Evolutionary conservation across 1,140 invertebrate species (phyloP).

Genomic region (Aradophagus sp.): DNA sequence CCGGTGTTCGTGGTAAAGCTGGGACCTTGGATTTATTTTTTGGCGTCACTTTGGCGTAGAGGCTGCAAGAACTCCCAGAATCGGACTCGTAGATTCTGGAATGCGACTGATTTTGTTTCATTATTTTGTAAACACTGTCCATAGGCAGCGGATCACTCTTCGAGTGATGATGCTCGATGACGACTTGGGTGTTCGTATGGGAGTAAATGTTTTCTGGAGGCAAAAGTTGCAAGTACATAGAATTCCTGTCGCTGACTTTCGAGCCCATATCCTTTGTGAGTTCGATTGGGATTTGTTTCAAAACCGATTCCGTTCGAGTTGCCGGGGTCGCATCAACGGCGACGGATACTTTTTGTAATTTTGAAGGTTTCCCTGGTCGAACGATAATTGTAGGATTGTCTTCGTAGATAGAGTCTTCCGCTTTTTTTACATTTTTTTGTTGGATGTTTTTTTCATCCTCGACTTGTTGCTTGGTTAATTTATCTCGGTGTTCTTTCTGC

Average conservation of each 20-base stretch:
- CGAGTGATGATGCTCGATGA: constrained; percentile 82
- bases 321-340: constrained; percentile 84
- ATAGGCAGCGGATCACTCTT: constrained; percentile 78
- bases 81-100: constrained; percentile 67
- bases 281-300: constrained; percentile 85
- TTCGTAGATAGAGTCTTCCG: constrained; percentile 68
- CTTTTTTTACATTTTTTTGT: constrained; percentile 63
- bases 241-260: constrained; percentile 7
- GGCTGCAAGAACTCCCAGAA: constrained; percentile 68
- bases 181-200: constrained; percentile 62
- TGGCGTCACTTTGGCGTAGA: constrained; percentile 72
- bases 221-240: constrained; percentile 30
- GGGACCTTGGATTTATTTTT: constrained; percentile 66
- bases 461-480: constrained; percentile 73
- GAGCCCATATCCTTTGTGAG: constrained; percentile 66
- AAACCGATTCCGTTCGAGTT: constrained; percentile 80
- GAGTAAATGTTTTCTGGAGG: constrained; percentile 25
- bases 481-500: constrained; percentile 71
- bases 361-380: constrained; percentile 72
- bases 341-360: constrained; percentile 81
- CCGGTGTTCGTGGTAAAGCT: constrained; percentile 28
- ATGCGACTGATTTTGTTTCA: constrained; percentile 59
- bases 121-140: constrained; percentile 61
- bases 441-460: constrained; percentile 68
- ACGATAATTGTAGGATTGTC: constrained; percentile 72